These are phyloP conservation scores for Argyrosomus regius DNA, from an alignment of 2,797 vertebrate genomes.

Conservation along the genomic window DNA sequence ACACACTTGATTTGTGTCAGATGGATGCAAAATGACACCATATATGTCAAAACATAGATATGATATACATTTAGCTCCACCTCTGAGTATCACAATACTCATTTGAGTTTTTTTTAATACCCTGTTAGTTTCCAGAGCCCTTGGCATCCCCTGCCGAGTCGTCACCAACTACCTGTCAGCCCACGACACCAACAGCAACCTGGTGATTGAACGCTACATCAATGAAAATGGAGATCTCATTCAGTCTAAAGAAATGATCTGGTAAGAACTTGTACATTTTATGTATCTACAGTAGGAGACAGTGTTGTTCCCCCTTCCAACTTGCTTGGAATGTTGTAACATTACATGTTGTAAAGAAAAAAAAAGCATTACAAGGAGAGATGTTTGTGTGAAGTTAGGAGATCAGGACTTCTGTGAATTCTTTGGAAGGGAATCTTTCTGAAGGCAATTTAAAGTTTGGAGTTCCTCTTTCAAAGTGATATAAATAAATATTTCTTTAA, in stretches of 20 bases:
- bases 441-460: background rate
- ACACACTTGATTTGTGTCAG: constrained; percentile 27
- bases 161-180: constrained; percentile 95
- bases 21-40: background rate
- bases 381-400: too few relatives aligned
- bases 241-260: constrained; percentile 86
- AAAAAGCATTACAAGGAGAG: background rate
- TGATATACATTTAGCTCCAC: background rate
- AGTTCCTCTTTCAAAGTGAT: background rate
- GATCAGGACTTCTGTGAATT: background rate
- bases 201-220: constrained; percentile 90
- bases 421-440: background rate
- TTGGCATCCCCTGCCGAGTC: constrained; percentile 92
- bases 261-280: constrained; percentile 75
- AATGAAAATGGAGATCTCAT: constrained; percentile 81
- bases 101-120: constrained; percentile 1
- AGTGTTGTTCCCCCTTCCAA: too few relatives aligned
- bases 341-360: background rate
- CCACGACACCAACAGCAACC: constrained; percentile 93
- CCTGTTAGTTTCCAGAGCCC: constrained; percentile 89
- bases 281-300: background rate
- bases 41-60: constrained; percentile 3
- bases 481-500: background rate
- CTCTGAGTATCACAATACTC: background rate
- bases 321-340: background rate